Conservation (phyloP, 1,140 invertebrate genomes). For the Venustaconcha ellipsiformis region DNA sequence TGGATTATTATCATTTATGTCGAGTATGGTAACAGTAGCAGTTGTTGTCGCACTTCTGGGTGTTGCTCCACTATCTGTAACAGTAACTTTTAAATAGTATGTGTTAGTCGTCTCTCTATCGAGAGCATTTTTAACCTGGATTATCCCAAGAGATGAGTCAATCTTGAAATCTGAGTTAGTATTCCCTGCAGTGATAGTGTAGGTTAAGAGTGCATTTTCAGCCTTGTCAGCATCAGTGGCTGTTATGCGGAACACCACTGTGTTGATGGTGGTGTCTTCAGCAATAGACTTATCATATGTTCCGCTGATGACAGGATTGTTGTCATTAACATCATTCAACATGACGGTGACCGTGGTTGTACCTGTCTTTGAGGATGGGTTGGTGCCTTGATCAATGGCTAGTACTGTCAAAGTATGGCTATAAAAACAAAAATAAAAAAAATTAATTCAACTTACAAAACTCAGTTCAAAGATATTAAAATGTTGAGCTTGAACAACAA, state of each 20-base stretch:
- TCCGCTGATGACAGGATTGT: constrained; percentile 41
- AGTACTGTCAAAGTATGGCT: constrained; percentile 39
- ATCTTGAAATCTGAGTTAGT: constrained; percentile 40
- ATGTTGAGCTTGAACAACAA: background rate
- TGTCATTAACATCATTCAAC: constrained; percentile 50
- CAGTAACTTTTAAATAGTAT: constrained; percentile 38
- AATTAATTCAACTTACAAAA: background rate
- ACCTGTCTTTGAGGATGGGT: constrained; percentile 31
- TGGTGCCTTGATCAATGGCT: constrained; percentile 36
- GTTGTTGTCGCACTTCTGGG: constrained; percentile 20
- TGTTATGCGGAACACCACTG: constrained; percentile 41
- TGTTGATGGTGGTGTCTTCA: constrained; percentile 44
- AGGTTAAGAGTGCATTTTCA: constrained; percentile 42
- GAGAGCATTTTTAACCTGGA: constrained; percentile 39
- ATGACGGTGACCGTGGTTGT: constrained; percentile 45
- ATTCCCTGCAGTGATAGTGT: constrained; percentile 43
- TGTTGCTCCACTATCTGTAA: constrained; percentile 40
- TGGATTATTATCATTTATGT: constrained; percentile 54
- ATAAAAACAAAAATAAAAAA: constrained; percentile 7
- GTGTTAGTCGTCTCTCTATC: constrained; percentile 41
- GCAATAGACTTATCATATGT: constrained; percentile 37
- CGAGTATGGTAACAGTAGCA: constrained; percentile 39
- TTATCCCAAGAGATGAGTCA: constrained; percentile 38
- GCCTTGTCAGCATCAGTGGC: constrained; percentile 49
- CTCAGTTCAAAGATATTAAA: background rate